Base-by-base conservation (phyloP, 2,888 invertebrate species). In the Sphaerophoria rueppellii region DNA sequence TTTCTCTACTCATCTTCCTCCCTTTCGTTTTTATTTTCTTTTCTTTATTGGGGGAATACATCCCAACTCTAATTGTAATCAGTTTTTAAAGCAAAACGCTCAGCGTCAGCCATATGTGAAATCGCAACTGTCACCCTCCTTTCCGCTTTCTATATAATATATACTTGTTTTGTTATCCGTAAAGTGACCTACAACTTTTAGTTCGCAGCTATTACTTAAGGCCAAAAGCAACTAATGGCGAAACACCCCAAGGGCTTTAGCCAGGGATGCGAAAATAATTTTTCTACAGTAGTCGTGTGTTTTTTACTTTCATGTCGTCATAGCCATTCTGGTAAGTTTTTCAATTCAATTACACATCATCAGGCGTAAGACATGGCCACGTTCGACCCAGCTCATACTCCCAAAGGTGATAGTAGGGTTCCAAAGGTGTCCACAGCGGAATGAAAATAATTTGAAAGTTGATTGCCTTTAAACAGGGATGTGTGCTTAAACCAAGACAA, bases 41-140 rank as follows among this genome's bases (percentile, higher is more conserved):
- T 43, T 43, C 43, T 43, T 43, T 43, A 9, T 43, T 24, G 2
- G 24, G 24, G 24, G 24, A 43, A 9, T 43, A 43, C 9, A 43
- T 9, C 9, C 6, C 34, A 61, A 70, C 71, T 67, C 57, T 74
- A 32, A 70, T 52, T 40, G 73, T 78, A 82, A 82, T 82, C 78
- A 82, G 73, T 74, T 78, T 78, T 73, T 73, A 78, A 73, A 77
- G 73, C 61, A 57, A 24, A 82, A 82, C 82, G 69, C 70, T 78
- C 82, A 82, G 72, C 82, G 72, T 78, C 82, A 82, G 78, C 82
- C 82, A 82, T 78, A 82, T 82, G 82, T 82, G 82, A 82, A 82
- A 82, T 82, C 57, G 78, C 69, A 82, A 78, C 74, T 82, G 78
- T 78, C 82, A 74, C 78, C 69, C 73, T 78, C 78, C 78, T 82